Percentiles rank a stretch among this genome's conserved stretches.
Conservation (phyloP, 1,140 invertebrate species). For the Notospermus geniculatus region DNA sequence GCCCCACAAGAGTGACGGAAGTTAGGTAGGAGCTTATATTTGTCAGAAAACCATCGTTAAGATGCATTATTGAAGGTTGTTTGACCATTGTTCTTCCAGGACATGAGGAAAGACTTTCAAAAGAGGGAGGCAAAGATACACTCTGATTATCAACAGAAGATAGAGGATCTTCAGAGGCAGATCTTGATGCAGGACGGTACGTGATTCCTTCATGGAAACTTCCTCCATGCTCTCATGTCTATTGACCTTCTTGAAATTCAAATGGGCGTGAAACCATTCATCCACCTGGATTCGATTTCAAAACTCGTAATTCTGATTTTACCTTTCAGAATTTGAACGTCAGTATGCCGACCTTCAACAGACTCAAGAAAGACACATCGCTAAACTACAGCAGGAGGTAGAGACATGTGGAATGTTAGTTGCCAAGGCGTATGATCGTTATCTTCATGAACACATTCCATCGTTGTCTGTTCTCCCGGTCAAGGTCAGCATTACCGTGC, state of each 20-base stretch:
- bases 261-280: no score
- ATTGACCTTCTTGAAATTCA: no score
- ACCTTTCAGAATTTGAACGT: slow-evolving; percentile 22
- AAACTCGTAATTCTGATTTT: neutral
- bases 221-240: no score
- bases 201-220: no score
- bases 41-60: no score
- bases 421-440: slow-evolving; percentile 37
- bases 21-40: no score
- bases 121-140: slow-evolving; percentile 23
- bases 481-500: slow-evolving; percentile 19
- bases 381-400: slow-evolving; percentile 27
- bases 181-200: slow-evolving; percentile 26
- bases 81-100: slow-evolving; percentile 27
- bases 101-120: slow-evolving; percentile 28
- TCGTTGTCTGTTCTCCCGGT: slow-evolving; percentile 26
- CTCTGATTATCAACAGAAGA: slow-evolving; percentile 14
- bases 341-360: slow-evolving; percentile 24
- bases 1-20: no score
- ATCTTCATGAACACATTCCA: slow-evolving; percentile 27
- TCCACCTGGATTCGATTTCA: no score
- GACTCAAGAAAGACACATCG: slow-evolving; percentile 23
- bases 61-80: no score
- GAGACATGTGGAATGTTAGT: slow-evolving; percentile 28
- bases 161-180: slow-evolving; percentile 28